Conservation (phyloP, 2,797 vertebrate species). For the Pteronotus mesoamericanus region DNA sequence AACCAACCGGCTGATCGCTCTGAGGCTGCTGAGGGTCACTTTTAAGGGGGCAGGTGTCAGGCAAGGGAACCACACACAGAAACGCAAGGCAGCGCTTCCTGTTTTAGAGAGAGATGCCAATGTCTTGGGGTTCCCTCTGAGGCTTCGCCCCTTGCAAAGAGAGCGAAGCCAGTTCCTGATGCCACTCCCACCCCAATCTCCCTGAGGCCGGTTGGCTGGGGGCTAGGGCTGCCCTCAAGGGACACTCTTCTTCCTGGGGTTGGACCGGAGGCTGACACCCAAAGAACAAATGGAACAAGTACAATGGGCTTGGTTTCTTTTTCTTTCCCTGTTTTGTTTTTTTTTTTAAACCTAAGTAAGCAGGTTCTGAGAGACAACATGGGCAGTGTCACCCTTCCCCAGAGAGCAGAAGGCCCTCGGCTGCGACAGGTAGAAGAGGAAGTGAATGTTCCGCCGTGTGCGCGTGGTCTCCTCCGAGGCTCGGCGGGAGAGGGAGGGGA, state of each 20-base stretch:
- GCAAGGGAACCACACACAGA: fast-evolving
- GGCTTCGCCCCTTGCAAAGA: neutral
- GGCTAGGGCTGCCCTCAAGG: neutral
- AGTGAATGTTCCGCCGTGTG: neutral
- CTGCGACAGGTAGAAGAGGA: neutral
- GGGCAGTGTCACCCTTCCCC: conserved; percentile 58
- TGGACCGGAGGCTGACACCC: neutral
- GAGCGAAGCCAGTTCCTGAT: fast-evolving
- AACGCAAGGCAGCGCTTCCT: neutral
- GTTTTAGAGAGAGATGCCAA: neutral
- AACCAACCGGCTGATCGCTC: neutral
- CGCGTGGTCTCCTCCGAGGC: neutral
- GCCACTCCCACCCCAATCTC: neutral
- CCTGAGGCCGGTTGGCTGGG: neutral
- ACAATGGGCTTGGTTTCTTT: neutral
- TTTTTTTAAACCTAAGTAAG: conserved; percentile 57
- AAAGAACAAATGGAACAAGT: neutral
- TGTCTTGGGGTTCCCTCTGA: neutral
- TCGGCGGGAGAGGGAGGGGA: neutral
- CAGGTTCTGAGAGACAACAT: conserved; percentile 21
- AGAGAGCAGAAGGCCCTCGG: conserved; percentile 42
- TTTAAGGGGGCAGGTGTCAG: neutral
- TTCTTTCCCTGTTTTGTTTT: conserved; percentile 21
- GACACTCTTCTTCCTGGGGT: neutral
- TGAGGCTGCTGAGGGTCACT: neutral